A percentile compares a stretch with the other conserved stretches of the same genome.
phyloP scores from a whole-genome alignment of 1,140 invertebrate genomes.

The Bombus turneri region DNA sequence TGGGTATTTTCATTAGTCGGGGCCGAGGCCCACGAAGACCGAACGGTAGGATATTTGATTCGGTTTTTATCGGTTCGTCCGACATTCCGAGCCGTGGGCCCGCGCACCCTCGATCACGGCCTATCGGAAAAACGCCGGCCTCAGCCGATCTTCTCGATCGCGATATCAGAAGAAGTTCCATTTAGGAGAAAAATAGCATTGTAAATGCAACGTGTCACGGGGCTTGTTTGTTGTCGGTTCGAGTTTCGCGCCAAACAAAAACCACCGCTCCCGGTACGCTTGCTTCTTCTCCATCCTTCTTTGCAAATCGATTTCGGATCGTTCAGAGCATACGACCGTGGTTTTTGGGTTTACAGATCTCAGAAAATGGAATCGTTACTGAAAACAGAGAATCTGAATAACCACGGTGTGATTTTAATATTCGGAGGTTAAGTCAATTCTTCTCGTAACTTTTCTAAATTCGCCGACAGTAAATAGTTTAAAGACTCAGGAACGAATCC shows the following conservation, averaged over 20 bases:
- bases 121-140: constrained; percentile 61
- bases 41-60: constrained; percentile 68
- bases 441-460: too few relatives aligned
- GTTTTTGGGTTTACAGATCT: too few relatives aligned
- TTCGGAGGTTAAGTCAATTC: too few relatives aligned
- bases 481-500: too few relatives aligned
- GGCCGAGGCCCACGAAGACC: constrained; percentile 24
- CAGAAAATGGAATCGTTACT: too few relatives aligned
- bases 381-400: too few relatives aligned
- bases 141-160: constrained; percentile 58
- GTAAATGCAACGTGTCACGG: constrained; percentile 54
- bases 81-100: constrained; percentile 59
- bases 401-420: too few relatives aligned
- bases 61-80: constrained; percentile 66
- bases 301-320: constrained; percentile 8
- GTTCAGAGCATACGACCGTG: background rate
- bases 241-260: constrained; percentile 39
- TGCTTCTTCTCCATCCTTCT: background rate
- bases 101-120: constrained; percentile 47
- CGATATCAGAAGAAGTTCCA: constrained; percentile 64
- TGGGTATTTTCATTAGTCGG: constrained; percentile 71
- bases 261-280: background rate
- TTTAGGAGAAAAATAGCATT: constrained; percentile 64
- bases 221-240: constrained; percentile 51
- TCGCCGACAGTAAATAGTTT: too few relatives aligned